Evolutionary conservation across 2,888 invertebrate genomes (phyloP).

Genomic region (Erebia aethiops): DNA sequence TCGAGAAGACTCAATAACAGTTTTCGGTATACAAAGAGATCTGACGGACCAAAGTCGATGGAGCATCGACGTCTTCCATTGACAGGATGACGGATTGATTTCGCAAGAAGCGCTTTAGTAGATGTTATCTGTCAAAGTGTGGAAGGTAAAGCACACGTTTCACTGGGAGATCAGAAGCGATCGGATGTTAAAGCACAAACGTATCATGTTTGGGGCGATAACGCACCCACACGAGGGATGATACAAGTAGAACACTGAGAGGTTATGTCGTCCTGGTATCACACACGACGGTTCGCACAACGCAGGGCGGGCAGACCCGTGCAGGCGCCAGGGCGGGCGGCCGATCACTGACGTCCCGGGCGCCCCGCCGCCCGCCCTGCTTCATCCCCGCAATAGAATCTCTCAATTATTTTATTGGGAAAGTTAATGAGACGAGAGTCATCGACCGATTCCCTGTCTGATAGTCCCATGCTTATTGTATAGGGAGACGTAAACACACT

Average conservation of each 20-base stretch:
- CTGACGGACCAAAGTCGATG: slow-evolving; percentile 24
- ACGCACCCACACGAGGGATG: slow-evolving; percentile 40
- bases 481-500: slow-evolving; percentile 16
- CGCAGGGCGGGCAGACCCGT: slow-evolving; percentile 55
- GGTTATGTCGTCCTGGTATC: slow-evolving; percentile 54
- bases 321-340: slow-evolving; percentile 71
- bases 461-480: slow-evolving; percentile 54
- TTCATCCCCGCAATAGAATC: slow-evolving; percentile 64
- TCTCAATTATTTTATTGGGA: slow-evolving; percentile 82
- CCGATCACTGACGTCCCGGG: slow-evolving; percentile 63
- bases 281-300: slow-evolving; percentile 42
- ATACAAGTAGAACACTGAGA: slow-evolving; percentile 45
- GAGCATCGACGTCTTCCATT: slow-evolving; percentile 41
- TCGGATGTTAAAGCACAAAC: slow-evolving; percentile 26
- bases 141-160: slow-evolving; percentile 41
- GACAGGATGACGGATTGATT: slow-evolving; percentile 55
- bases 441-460: slow-evolving; percentile 61
- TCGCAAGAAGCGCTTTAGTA: slow-evolving; percentile 45
- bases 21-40: slow-evolving; percentile 26
- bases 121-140: slow-evolving; percentile 44
- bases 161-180: slow-evolving; percentile 51
- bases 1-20: slow-evolving; percentile 23
- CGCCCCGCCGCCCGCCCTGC: slow-evolving; percentile 54
- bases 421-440: slow-evolving; percentile 79
- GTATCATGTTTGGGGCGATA: slow-evolving; percentile 4